A percentile compares a stretch with the other conserved stretches of the same genome.
phyloP scores from a whole-genome alignment of 2,888 invertebrate species.

The Lasioglossum zephyrum region DNA sequence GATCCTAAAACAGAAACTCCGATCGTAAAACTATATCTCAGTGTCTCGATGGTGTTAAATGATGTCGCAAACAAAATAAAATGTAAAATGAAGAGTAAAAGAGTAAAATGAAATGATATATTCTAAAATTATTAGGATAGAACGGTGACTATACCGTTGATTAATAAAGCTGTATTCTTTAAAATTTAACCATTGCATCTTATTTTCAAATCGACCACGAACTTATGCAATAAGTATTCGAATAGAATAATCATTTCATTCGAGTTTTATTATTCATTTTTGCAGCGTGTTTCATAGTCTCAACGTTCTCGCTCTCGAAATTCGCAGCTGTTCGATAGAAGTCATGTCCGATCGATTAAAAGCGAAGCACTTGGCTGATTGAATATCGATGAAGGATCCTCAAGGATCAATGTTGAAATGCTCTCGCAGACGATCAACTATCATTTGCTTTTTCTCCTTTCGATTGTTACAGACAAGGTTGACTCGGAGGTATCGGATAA shows the following conservation, averaged over 20 bases:
- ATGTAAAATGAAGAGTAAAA: too few relatives aligned
- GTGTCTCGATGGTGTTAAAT: too few relatives aligned
- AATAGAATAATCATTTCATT: not conserved
- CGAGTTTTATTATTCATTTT: not conserved
- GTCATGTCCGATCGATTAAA: slow-evolving; percentile 1
- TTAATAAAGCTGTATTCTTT: too few relatives aligned
- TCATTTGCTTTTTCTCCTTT: not conserved
- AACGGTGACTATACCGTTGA: too few relatives aligned
- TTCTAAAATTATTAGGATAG: too few relatives aligned
- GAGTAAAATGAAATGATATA: too few relatives aligned
- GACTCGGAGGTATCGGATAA: slow-evolving; percentile 91
- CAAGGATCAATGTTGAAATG: slow-evolving; percentile 36
- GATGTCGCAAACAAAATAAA: too few relatives aligned
- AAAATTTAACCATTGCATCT: too few relatives aligned
- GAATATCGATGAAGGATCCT: slow-evolving; percentile 42
- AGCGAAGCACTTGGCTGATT: not conserved
- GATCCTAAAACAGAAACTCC: too few relatives aligned
- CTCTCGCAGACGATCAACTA: slow-evolving; percentile 37
- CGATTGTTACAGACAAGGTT: slow-evolving; percentile 88
- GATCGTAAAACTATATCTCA: too few relatives aligned
- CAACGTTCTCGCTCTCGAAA: not conserved
- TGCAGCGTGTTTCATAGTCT: not conserved
- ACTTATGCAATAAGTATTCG: too few relatives aligned
- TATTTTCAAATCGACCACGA: too few relatives aligned
- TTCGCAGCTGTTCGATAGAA: not conserved